Evolutionary conservation across 35 echinoderm and acorn worm species (phyloP), one percentile per base, ranked within the genome.

Genomic region (Ptychodera flava): DNA sequence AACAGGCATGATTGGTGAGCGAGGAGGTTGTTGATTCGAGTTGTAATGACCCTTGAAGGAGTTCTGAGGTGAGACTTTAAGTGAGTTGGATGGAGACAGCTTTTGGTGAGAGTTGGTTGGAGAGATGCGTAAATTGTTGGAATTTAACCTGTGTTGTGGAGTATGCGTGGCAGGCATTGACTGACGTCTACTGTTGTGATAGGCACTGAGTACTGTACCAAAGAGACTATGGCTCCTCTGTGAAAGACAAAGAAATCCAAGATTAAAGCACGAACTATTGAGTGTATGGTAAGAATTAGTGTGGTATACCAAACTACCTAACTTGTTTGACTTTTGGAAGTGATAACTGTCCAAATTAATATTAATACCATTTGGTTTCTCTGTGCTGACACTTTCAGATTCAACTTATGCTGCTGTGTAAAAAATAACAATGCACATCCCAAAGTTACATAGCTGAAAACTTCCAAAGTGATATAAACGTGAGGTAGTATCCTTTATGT

Each of bases 171-270:
- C 37, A 1, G 94, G 94, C 31, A 88, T 81, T 12, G 96, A 99
- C 90, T 94, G 96, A 12, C 96, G 92, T 38, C 96, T 87, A 79
- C 88, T 94, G 85, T 97, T 12, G 82, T 83, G 93, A 37, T 90
- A 94, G 84, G 92, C 94, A 83, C 92, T 92, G 36, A 94, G 91
- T 38, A 94, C 92, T 16, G 90, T 99, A 35, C 96, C 96, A 91
- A 99, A 99, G 1, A 99, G 83, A 30, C 90, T 94, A 88, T 99
- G 96, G 83, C 96, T 99, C 77, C 96, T 81, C 96, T 99, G 96
- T 85, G 78, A 89, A 33, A 87, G 32, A 77, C 31, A 35, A 81
- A 84, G 78, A 33, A 85, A 30, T n/a, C n/a, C n/a, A n/a, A n/a
- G n/a, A n/a, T n/a, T n/a, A n/a, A n/a, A n/a, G n/a, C n/a, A n/a